A percentile compares a stretch with the other conserved stretches of the same genome.
phyloP scores from a whole-genome alignment of 2,797 vertebrate genomes.

The Balearica regulorum region DNA sequence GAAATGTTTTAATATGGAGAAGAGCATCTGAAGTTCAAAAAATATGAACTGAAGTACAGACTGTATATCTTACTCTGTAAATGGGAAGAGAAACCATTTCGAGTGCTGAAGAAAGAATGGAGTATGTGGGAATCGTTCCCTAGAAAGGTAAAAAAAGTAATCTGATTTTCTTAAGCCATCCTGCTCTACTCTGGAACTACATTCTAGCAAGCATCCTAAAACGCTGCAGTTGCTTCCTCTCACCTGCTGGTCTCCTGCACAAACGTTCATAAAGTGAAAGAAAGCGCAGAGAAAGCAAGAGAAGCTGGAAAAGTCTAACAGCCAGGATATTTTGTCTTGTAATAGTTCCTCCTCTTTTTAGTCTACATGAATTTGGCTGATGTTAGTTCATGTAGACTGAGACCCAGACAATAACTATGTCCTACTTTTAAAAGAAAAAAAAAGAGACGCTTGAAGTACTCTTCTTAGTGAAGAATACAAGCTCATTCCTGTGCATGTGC shows the following conservation, averaged over 20 bases:
- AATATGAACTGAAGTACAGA: slow-evolving; percentile 4
- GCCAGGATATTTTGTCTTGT: neutral
- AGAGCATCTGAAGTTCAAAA: slow-evolving; percentile 16
- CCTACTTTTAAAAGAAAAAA: neutral
- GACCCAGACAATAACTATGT: neutral
- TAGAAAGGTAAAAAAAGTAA: neutral
- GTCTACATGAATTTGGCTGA: neutral
- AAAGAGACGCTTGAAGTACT: neutral
- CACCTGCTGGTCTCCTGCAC: neutral
- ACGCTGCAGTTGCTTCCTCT: neutral
- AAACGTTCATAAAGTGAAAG: neutral
- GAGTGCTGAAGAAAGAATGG: neutral
- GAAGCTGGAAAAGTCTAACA: neutral
- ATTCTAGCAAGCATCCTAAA: neutral
- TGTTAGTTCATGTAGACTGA: neutral
- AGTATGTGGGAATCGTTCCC: neutral
- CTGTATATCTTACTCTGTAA: neutral
- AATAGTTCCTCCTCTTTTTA: neutral
- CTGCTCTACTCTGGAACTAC: neutral
- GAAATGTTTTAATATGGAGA: slow-evolving; percentile 11
- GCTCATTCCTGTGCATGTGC: neutral
- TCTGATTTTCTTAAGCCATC: neutral
- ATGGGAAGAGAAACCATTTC: neutral
- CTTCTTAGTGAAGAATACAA: neutral
- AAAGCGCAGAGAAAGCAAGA: neutral